Conservation (phyloP, 2,113 vertebrate species). For the Circaetus cinerascens region DNA sequence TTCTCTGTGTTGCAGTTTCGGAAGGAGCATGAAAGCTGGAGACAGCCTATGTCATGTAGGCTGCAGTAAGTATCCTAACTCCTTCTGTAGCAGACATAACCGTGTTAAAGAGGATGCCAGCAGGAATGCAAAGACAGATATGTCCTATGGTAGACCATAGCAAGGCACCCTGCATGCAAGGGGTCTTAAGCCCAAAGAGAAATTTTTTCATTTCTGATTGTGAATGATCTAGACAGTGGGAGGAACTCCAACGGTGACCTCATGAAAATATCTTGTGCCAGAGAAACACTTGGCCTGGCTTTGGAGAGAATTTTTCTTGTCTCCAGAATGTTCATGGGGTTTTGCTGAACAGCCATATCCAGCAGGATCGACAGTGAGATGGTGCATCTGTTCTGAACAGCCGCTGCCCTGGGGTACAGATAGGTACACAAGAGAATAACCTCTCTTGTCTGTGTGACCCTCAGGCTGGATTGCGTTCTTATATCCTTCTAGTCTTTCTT, state of each 20-base stretch:
- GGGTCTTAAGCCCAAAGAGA: background rate
- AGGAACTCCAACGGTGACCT: slow-evolving; percentile 38
- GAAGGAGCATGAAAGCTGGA: background rate
- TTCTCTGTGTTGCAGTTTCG: background rate
- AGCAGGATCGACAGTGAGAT: background rate
- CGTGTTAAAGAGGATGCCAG: background rate
- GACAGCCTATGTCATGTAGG: accelerated
- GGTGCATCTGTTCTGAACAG: background rate
- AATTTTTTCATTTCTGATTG: background rate
- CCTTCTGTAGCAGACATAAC: background rate
- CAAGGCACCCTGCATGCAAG: background rate
- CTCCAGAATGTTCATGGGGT: background rate
- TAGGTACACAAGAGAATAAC: background rate
- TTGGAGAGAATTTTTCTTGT: background rate
- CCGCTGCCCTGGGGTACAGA: accelerated
- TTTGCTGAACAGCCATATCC: background rate
- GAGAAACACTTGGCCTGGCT: background rate
- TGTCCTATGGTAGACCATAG: accelerated
- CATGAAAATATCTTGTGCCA: background rate
- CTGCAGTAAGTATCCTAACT: background rate
- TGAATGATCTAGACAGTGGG: background rate
- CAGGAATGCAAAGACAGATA: background rate
- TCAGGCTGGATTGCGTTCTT: background rate
- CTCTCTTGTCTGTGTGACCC: background rate
- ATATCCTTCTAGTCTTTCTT: background rate